Evolutionary conservation across 2,888 invertebrate species (phyloP).

Genomic region (Meiosimyza decipiens): DNA sequence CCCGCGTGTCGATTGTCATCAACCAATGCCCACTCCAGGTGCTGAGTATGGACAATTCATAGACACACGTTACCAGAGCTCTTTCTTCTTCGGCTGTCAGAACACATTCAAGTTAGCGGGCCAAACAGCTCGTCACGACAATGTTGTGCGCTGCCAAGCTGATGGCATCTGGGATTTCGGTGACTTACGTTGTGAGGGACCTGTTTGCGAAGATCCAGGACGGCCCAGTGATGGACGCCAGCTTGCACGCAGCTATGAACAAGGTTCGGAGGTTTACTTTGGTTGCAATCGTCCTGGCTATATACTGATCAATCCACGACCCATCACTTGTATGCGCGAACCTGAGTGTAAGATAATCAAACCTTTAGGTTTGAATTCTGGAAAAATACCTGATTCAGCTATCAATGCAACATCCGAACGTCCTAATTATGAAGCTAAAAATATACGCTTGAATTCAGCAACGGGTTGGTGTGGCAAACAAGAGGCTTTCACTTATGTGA

Average conservation of each 20-base stretch:
- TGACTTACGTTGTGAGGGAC: constrained; percentile 91
- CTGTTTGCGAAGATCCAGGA: constrained; percentile 96
- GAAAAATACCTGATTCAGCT: constrained; percentile 92
- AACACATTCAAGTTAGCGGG: constrained; percentile 95
- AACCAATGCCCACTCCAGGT: constrained; percentile 90
- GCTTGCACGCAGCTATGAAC: constrained; percentile 84
- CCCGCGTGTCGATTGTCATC: constrained; percentile 90
- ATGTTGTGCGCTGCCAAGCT: constrained; percentile 90
- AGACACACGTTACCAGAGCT: constrained; percentile 91
- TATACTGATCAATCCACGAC: constrained; percentile 89
- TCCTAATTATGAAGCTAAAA: constrained; percentile 90
- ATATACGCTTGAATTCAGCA: constrained; percentile 89
- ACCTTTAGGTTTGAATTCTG: constrained; percentile 91
- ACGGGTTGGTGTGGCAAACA: constrained; percentile 98
- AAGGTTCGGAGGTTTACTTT: constrained; percentile 91
- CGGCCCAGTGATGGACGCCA: constrained; percentile 93
- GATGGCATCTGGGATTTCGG: constrained; percentile 98
- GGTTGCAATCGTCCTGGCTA: constrained; percentile 92
- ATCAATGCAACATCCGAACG: constrained; percentile 95
- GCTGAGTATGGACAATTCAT: constrained; percentile 90
- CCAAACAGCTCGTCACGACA: constrained; percentile 90
- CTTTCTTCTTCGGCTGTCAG: constrained; percentile 95
- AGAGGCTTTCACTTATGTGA: constrained; percentile 95
- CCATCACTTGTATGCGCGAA: constrained; percentile 89
- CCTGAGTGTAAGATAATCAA: constrained; percentile 94